Base-by-base conservation (phyloP, 1,140 invertebrate species). In the Drosophila tsacasi region DNA sequence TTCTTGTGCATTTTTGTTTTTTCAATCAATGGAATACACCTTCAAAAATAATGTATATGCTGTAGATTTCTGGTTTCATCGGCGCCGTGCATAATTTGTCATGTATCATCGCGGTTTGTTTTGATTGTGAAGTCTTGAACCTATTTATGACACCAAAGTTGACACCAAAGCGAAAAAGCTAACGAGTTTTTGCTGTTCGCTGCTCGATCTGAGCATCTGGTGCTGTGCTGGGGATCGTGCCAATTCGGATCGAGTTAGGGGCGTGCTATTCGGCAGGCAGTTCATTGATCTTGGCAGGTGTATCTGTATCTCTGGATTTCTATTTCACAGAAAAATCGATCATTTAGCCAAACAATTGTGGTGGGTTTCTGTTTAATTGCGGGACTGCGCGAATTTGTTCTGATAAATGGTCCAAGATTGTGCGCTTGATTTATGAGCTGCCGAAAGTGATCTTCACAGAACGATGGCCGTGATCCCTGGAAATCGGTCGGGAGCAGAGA, bases 121-220 rank as follows among this genome's bases (percentile, higher is more conserved):
- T 80, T 87, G 83, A 86, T 86, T 86, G 81, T 80, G 74, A 78
- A 84, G 83, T 89, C 84, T 89, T 84, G 69, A 78, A 78, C 84
- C 55, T 81, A 78, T 81, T 89, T 75, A 52, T 86, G 83, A 87
- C 83, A 77, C 44, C 64, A 76, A 76, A 83, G 57, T 74, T 76
- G 79, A 79, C 83, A 61, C 63, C 67, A 61, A 65, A 85, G 64
- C 81, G 50, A 78, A 86, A 86, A 72, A 68, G 63, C 81, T 87
- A 87, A 87, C 81, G 84, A 78, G 69, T 81, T 89, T 72, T 58
- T 79, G 81, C 62, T 87, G 83, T 89, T 83, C 68, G 62, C 15
- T 30, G 60, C 69, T 42, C 54, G 54, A 54, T 66, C 76, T 47
- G 40, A 21, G 42, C 44, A 27, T 37, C 42, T 21, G 63, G 39